Evolutionary conservation across 2,113 vertebrate species (phyloP).

Genomic region (Fregetta grallaria): DNA sequence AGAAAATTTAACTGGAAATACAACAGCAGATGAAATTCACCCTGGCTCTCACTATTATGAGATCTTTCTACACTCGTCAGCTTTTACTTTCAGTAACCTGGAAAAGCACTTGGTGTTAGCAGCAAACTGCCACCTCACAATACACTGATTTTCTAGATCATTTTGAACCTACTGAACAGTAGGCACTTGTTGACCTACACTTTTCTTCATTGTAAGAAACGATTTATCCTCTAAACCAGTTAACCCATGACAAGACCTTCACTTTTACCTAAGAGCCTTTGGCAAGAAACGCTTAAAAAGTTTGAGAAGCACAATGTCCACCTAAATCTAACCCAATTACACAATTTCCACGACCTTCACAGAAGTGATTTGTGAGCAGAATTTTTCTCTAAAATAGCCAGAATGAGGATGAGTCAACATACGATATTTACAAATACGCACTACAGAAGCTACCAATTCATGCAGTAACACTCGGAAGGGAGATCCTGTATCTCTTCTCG

Average conservation of each 20-base stretch:
- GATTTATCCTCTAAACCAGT: background rate
- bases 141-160: background rate
- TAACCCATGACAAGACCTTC: background rate
- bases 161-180: background rate
- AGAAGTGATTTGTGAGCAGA: background rate
- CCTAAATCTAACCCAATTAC: background rate
- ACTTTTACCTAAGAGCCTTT: background rate
- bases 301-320: background rate
- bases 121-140: background rate
- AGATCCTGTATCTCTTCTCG: background rate
- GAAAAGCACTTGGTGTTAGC: background rate
- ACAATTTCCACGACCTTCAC: background rate
- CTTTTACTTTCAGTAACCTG: background rate
- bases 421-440: background rate
- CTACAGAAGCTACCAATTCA: background rate
- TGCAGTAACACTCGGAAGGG: background rate
- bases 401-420: background rate
- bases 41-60: background rate
- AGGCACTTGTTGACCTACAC: background rate
- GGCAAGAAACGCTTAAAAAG: background rate
- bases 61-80: background rate
- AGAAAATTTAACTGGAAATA: background rate
- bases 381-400: background rate
- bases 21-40: background rate
- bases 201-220: background rate